Evolutionary conservation across 2,113 vertebrate genomes (phyloP), one percentile per base, ranked within the genome.

Genomic region (Serilophus lunatus): DNA sequence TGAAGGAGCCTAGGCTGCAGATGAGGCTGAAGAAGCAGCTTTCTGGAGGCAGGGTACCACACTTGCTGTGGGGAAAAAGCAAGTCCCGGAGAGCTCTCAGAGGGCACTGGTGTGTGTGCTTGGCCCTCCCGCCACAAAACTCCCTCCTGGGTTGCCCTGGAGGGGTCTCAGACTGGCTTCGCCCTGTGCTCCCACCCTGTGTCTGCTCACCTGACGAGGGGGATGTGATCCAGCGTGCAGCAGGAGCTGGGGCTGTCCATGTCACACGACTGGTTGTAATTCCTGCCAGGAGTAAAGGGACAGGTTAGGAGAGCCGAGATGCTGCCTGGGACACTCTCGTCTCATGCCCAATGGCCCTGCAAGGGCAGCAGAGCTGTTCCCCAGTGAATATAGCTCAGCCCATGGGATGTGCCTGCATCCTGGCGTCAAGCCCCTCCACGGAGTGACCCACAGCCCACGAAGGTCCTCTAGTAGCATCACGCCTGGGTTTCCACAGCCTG

Each of bases 11-110:
- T 1, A 98, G 97, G 95, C 98, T 99, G 97, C 99, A 99, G 92
- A 99, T 98, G 90, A 99, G 98, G 89, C 98, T 99, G 98, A 99
- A 99, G 92, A 99, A 98, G 97, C 99, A 99, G 95, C 99, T 99
- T 94, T 99, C 99, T 0, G 99, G 99, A 29, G 99, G 98, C 63
- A 99, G 95, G 26, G 98, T 98, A 35, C 99, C 98, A 95, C 98
- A 99, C 94, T 98, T 99, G 96, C 99, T 99, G 96, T 4, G 4
- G 82, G 61, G 70, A 95, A 57, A 84, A 90, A 49, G 66, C 45
- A 60, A 70, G 71, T 36, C 35, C 42, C 78, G 3, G 9, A 7
- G 28, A 60, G 40, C 31, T 44, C 84, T 95, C 35, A 2, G 28
- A 63, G 9, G 12, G 8, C 24, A 36, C 61, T 23, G 59, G n/a